These are phyloP conservation scores for Chaetops frenatus DNA, from an alignment of 2,113 vertebrate species.

Conservation along the genomic window DNA sequence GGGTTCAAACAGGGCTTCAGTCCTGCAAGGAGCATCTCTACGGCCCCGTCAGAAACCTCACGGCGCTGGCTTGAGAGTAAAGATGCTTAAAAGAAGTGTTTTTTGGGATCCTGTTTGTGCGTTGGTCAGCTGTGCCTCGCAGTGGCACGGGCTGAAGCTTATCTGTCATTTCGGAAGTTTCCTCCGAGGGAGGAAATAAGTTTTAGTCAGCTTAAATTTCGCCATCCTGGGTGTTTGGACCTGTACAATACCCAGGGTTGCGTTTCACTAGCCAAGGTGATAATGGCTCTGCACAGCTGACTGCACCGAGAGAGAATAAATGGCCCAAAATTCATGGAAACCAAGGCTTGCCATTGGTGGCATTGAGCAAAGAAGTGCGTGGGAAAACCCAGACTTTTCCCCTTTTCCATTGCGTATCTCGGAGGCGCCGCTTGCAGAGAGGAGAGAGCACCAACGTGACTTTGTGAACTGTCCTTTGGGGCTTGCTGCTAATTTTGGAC, in stretches of 20 bases:
- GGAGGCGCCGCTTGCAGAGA: not conserved
- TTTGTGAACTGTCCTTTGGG: not conserved
- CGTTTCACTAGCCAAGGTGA: not conserved
- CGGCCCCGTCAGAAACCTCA: not conserved
- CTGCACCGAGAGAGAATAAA: not conserved
- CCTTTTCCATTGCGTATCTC: accelerated
- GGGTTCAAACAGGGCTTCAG: accelerated
- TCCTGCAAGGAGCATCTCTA: accelerated
- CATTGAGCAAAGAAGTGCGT: not conserved
- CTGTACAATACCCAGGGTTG: accelerated
- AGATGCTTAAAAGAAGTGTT: not conserved
- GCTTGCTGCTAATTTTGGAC: not conserved
- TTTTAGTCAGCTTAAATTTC: not conserved
- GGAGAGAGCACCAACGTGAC: accelerated
- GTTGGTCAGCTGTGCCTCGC: accelerated
- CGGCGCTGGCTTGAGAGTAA: accelerated
- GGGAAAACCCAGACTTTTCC: not conserved
- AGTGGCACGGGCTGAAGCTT: accelerated
- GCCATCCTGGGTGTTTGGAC: accelerated
- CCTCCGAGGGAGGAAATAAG: not conserved
- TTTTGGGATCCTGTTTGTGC: not conserved
- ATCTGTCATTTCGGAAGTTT: not conserved
- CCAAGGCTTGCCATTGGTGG: not conserved
- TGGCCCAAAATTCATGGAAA: not conserved
- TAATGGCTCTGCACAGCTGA: accelerated